These are phyloP conservation scores for Cephus nigrinus DNA, from an alignment of 2,888 invertebrate species.

Conservation along the genomic window DNA sequence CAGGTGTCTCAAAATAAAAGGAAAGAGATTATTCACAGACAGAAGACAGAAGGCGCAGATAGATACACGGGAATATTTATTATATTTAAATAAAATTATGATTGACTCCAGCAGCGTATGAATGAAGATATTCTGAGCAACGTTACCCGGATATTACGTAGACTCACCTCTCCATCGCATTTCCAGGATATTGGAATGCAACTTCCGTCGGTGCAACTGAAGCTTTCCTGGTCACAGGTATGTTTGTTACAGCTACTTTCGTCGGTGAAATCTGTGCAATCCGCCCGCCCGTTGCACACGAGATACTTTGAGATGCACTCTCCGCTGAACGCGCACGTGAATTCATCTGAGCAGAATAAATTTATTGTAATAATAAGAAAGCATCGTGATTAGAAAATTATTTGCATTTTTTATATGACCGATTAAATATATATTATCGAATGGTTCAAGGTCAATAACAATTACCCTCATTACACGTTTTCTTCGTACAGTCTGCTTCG, in stretches of 20 bases:
- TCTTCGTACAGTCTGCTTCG: slow-evolving; percentile 68
- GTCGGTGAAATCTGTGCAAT: slow-evolving; percentile 82
- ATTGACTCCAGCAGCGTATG: no score
- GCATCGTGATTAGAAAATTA: background rate
- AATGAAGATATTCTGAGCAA: no score
- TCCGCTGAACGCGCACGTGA: slow-evolving; percentile 71
- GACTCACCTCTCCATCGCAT: slow-evolving; percentile 61
- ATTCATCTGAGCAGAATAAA: slow-evolving; percentile 57
- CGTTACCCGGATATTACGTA: background rate
- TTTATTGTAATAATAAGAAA: background rate
- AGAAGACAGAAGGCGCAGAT: no score
- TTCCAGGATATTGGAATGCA: slow-evolving; percentile 64
- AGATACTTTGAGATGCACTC: slow-evolving; percentile 76
- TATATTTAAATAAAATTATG: no score
- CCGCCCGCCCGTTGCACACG: slow-evolving; percentile 79
- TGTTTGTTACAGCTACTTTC: slow-evolving; percentile 70
- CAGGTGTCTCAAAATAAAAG: background rate
- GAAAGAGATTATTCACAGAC: no score
- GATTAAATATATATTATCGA: background rate
- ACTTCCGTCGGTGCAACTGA: slow-evolving; percentile 55
- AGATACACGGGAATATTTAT: no score
- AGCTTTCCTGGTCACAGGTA: slow-evolving; percentile 44
- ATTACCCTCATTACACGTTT: slow-evolving; percentile 32
- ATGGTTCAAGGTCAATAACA: background rate
- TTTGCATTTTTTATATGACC: background rate